Percentiles rank a stretch among this genome's conserved stretches.
These are phyloP conservation scores for Xerus rutilus DNA, from an alignment of 2,797 vertebrate genomes.

Conservation along the genomic window DNA sequence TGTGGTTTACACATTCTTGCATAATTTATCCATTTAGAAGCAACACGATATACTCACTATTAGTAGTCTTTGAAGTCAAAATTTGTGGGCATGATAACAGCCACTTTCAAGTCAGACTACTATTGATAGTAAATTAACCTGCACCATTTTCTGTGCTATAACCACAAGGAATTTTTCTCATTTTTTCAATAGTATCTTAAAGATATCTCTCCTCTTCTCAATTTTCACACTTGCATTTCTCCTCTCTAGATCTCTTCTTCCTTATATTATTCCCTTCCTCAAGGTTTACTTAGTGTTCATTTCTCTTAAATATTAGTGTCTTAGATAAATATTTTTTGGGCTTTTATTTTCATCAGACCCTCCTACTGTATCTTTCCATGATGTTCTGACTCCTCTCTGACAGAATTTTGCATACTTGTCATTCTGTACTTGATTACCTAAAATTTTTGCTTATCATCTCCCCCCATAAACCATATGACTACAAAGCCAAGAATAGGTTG, in stretches of 20 bases:
- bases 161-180: background rate
- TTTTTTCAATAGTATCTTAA: background rate
- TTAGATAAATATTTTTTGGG: background rate
- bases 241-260: background rate
- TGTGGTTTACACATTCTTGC: background rate
- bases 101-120: background rate
- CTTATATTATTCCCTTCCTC: rapidly evolving
- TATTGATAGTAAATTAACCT: background rate
- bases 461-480: background rate
- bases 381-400: background rate
- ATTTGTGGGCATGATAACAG: too few species aligned
- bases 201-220: background rate
- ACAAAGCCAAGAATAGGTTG: background rate
- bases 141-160: background rate
- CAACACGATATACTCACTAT: background rate
- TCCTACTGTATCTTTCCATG: background rate
- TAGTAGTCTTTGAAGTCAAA: background rate
- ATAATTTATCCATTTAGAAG: background rate
- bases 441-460: background rate
- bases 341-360: background rate
- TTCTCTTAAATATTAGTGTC: background rate
- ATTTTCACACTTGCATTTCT: background rate
- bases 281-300: background rate
- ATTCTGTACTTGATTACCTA: background rate
- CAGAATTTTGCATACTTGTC: background rate